Evolutionary conservation across 1,140 invertebrate species (phyloP).

Genomic region (Drosophila bocki): DNA sequence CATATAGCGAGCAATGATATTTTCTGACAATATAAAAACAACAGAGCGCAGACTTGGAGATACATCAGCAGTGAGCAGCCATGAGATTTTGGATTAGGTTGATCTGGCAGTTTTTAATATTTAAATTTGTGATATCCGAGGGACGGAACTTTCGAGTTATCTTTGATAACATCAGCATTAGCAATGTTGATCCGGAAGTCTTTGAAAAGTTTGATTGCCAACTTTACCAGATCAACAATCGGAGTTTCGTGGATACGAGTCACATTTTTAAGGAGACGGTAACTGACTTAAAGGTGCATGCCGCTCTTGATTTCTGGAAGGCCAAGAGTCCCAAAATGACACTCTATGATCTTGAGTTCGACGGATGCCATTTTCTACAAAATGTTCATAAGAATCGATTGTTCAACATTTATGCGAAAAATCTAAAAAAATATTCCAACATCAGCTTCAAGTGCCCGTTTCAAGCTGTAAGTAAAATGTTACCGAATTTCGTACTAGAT

Average conservation of each 20-base stretch:
- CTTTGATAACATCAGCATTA: constrained; percentile 39
- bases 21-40: neutral
- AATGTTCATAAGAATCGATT: constrained; percentile 29
- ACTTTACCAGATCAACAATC: constrained; percentile 43
- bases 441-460: constrained; percentile 42
- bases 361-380: constrained; percentile 41
- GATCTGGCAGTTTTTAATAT: constrained; percentile 3
- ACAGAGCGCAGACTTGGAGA: neutral
- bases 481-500: no score
- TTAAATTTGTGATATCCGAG: neutral
- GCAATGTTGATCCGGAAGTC: constrained; percentile 31
- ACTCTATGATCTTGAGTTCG: constrained; percentile 26
- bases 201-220: constrained; percentile 27
- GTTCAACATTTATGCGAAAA: constrained; percentile 34
- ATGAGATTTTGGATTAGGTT: constrained; percentile 38
- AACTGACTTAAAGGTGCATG: constrained; percentile 10
- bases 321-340: constrained; percentile 25
- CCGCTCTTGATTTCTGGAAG: constrained; percentile 46
- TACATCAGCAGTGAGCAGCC: neutral
- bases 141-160: constrained; percentile 47
- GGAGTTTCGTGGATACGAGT: constrained; percentile 30
- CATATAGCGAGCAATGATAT: neutral
- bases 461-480: constrained; percentile 37
- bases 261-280: constrained; percentile 30
- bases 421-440: constrained; percentile 29